Percentiles rank a stretch among this genome's conserved stretches.
These are phyloP conservation scores for Ondatra zibethicus DNA, from an alignment of 2,113 vertebrate genomes.

Conservation along the genomic window DNA sequence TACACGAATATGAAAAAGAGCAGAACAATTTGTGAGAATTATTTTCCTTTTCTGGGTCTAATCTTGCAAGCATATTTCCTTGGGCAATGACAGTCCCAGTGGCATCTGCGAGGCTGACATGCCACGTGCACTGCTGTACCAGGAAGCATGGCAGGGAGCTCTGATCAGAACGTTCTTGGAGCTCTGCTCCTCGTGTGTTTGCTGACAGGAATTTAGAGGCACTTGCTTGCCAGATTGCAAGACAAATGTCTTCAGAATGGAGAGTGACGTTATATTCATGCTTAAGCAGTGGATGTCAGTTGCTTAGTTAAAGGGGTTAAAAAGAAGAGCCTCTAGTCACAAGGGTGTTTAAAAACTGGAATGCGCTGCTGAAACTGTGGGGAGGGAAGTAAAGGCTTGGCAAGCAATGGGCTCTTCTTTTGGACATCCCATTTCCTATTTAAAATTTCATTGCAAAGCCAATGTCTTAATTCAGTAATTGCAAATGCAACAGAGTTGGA, in stretches of 20 bases:
- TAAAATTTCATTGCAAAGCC: slow-evolving; percentile 44
- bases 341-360: background rate
- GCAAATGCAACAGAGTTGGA: background rate
- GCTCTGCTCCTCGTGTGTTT: background rate
- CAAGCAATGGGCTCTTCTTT: background rate
- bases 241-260: slow-evolving; percentile 30
- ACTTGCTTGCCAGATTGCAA: background rate
- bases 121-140: background rate
- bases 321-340: background rate
- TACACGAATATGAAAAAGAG: background rate
- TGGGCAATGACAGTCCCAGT: background rate
- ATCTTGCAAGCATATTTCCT: background rate
- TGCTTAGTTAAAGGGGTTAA: slow-evolving; percentile 3
- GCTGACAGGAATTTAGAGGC: slow-evolving; percentile 30
- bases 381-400: background rate
- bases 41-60: background rate
- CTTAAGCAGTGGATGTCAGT: background rate
- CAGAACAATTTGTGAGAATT: background rate
- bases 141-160: background rate
- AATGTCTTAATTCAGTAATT: slow-evolving; percentile 29
- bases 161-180: background rate
- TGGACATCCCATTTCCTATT: background rate
- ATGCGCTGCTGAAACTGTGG: background rate
- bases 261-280: background rate
- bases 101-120: background rate